Evolutionary conservation across 2,797 vertebrate species (phyloP).

Genomic region (Sternotherus odoratus): DNA sequence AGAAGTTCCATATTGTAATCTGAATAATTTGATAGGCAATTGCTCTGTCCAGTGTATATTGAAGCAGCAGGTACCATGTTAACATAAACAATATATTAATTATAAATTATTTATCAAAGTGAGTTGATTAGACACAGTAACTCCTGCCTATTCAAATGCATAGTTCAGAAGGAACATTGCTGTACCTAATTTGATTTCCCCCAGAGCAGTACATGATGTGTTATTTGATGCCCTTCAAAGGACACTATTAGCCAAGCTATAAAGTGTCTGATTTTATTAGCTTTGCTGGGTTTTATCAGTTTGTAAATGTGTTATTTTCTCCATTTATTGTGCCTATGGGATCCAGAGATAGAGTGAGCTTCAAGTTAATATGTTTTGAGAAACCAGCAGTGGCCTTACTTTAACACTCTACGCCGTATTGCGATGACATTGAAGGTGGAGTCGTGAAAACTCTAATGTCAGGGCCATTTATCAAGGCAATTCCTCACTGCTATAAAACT

Average conservation of each 20-base stretch:
- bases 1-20: slow-evolving; percentile 24
- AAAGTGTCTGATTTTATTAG: slow-evolving; percentile 86
- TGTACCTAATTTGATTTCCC: slow-evolving; percentile 81
- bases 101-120: slow-evolving; percentile 49
- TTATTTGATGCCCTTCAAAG: slow-evolving; percentile 87
- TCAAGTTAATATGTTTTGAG: slow-evolving; percentile 83
- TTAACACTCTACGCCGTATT: slow-evolving; percentile 76
- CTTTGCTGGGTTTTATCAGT: slow-evolving; percentile 83
- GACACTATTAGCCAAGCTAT: slow-evolving; percentile 84
- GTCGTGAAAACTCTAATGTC: slow-evolving; percentile 81
- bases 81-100: slow-evolving; percentile 53
- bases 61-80: slow-evolving; percentile 13
- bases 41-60: background rate
- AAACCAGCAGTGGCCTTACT: slow-evolving; percentile 75
- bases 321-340: slow-evolving; percentile 85
- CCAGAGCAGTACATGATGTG: slow-evolving; percentile 80
- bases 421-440: slow-evolving; percentile 82
- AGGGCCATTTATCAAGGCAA: slow-evolving; percentile 82
- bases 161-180: slow-evolving; percentile 65
- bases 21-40: slow-evolving; percentile 6
- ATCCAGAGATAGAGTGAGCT: slow-evolving; percentile 80
- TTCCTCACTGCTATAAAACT: slow-evolving; percentile 79
- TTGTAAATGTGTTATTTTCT: slow-evolving; percentile 87
- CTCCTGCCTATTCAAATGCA: slow-evolving; percentile 70
- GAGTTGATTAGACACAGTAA: slow-evolving; percentile 65